A percentile compares a stretch with the other conserved stretches of the same genome.
Conservation (phyloP, 2,113 vertebrate species). For the Pseudopipra pipra region DNA sequence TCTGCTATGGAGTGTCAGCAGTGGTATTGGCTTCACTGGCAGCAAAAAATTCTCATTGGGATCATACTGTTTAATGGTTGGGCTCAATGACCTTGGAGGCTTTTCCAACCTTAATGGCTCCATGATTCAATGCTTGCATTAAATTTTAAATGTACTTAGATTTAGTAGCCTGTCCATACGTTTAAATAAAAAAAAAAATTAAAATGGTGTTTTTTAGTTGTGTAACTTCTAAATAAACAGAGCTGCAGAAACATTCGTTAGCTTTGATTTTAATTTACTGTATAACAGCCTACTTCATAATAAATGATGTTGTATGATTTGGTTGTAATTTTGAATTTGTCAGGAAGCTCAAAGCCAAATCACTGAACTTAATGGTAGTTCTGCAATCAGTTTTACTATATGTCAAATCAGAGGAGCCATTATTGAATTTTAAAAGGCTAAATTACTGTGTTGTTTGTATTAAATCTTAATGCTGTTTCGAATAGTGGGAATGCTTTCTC, state of each 20-base stretch:
- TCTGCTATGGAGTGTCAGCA: neutral
- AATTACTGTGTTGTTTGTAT: constrained; percentile 30
- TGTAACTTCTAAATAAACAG: constrained; percentile 7
- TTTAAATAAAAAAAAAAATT: neutral
- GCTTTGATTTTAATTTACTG: constrained; percentile 44
- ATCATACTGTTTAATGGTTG: neutral
- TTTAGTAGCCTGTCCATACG: neutral
- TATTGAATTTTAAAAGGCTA: constrained; percentile 54
- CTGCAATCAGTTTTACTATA: constrained; percentile 14
- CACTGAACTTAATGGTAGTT: constrained; percentile 37
- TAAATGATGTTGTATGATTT: constrained; percentile 21
- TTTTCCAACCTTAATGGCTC: neutral
- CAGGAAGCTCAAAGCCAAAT: constrained; percentile 20
- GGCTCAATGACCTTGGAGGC: neutral
- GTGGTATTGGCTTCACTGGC: neutral
- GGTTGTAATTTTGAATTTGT: constrained; percentile 33
- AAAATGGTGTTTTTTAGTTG: neutral
- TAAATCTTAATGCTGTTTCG: constrained; percentile 26
- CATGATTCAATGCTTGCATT: neutral
- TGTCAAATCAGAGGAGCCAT: constrained; percentile 18
- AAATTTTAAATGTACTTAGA: neutral
- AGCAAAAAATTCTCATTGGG: neutral
- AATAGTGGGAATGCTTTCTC: neutral
- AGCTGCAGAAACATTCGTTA: constrained; percentile 8
- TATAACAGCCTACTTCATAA: constrained; percentile 28